Percentiles rank a stretch among this genome's conserved stretches.
Evolutionary conservation across 2,113 vertebrate species (phyloP).

Genomic region (Hemibates koningsi): DNA sequence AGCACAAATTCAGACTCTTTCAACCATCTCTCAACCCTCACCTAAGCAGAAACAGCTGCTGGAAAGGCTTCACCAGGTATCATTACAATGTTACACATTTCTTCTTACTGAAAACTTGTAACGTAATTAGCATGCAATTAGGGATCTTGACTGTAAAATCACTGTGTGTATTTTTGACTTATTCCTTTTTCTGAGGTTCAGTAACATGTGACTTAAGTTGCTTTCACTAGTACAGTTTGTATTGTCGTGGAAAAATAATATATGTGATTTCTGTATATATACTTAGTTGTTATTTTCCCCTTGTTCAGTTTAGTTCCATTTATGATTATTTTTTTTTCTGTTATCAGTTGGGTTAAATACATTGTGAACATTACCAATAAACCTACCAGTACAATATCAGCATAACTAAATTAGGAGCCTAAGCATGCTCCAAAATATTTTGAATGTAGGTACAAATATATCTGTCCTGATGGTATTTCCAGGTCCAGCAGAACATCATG

Average conservation of each 20-base stretch:
- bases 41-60: conserved; percentile 82
- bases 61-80: conserved; percentile 88
- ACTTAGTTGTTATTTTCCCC: background rate
- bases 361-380: background rate
- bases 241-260: background rate
- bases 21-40: conserved; percentile 70
- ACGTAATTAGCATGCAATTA: rapidly evolving
- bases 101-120: background rate
- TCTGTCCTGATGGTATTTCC: background rate
- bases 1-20: conserved; percentile 77
- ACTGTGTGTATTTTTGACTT: background rate
- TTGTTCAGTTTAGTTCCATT: background rate
- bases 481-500: conserved; percentile 84
- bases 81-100: background rate
- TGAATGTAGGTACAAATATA: background rate
- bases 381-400: background rate
- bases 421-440: background rate
- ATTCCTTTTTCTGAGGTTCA: background rate
- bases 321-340: background rate
- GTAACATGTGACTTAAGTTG: background rate
- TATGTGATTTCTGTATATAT: background rate
- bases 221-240: background rate
- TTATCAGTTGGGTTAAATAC: background rate
- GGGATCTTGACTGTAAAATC: background rate
- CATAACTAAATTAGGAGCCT: background rate